Percentiles rank a stretch among this genome's conserved stretches.
Evolutionary conservation across 2,797 vertebrate genomes (phyloP).

Genomic region (Falco cherrug): DNA sequence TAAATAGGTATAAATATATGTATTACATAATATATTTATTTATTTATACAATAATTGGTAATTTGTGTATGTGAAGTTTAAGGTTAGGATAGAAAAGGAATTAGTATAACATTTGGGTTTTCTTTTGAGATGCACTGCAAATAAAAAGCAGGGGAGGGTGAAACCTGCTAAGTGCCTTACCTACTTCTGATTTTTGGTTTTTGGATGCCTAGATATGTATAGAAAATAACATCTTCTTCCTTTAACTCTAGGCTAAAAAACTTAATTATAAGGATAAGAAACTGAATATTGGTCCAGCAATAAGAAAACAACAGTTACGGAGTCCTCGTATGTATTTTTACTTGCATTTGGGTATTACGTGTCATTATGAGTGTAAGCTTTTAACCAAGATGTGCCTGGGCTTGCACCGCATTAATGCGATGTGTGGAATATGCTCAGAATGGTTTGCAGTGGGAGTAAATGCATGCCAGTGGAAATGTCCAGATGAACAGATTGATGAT

Average conservation of each 20-base stretch:
- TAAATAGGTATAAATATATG: no score
- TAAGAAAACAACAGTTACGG: constrained; percentile 81
- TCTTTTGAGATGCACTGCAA: not conserved
- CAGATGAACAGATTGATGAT: not conserved
- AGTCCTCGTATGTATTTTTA: constrained; percentile 78
- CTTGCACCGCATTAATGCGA: not conserved
- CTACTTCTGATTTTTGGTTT: not conserved
- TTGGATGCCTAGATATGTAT: not conserved
- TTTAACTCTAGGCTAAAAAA: constrained; percentile 75
- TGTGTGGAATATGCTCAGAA: not conserved
- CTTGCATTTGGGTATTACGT: not conserved
- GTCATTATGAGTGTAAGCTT: not conserved
- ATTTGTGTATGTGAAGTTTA: not conserved
- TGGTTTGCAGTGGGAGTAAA: not conserved
- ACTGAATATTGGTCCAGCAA: constrained; percentile 85
- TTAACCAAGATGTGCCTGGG: not conserved
- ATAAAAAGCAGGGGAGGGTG: not conserved
- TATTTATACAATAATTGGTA: not conserved
- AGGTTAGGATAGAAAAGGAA: not conserved
- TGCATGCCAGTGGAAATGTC: not conserved
- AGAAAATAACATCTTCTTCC: not conserved
- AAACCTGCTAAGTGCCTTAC: not conserved
- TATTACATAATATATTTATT: no score
- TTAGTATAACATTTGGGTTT: not conserved
- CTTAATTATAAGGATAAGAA: constrained; percentile 84